Percentiles rank a stretch among this genome's conserved stretches.
These are phyloP conservation scores for Oncorhynchus nerka DNA, from an alignment of 2,113 vertebrate genomes.

Conservation along the genomic window DNA sequence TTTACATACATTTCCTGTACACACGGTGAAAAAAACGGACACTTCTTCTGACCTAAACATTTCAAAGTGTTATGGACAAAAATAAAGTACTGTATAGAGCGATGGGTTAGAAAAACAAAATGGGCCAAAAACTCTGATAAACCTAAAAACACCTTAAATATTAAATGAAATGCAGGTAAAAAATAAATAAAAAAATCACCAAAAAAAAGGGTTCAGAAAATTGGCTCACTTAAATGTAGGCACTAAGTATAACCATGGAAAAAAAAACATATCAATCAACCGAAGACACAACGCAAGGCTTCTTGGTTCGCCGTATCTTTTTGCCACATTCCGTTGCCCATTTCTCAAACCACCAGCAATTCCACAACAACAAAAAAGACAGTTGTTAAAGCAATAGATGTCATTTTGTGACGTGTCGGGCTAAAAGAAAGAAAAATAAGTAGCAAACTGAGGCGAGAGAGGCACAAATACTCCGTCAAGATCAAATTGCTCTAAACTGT, in stretches of 20 bases:
- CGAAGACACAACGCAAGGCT: not conserved
- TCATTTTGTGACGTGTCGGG: not conserved
- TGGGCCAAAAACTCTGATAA: constrained; percentile 24
- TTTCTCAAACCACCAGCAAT: not conserved
- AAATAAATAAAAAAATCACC: not conserved
- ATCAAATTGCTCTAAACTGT: not conserved
- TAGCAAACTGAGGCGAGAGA: not conserved
- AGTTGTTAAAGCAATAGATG: not conserved
- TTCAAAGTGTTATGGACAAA: not conserved
- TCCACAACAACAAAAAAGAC: not conserved
- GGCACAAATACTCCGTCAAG: not conserved
- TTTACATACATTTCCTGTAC: constrained; percentile 28
- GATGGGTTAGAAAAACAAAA: constrained; percentile 27
- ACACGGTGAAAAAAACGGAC: constrained; percentile 17
- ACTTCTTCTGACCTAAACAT: not conserved
- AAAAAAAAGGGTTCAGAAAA: not conserved
- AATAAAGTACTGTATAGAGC: constrained; percentile 10
- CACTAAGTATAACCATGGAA: constrained; percentile 32
- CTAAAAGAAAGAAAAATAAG: not conserved
- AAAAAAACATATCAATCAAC: not conserved
- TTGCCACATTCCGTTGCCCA: not conserved
- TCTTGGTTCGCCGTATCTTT: not conserved
- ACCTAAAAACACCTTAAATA: constrained; percentile 53
- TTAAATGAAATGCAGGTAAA: constrained; percentile 23
- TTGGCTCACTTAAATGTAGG: constrained; percentile 33